Evolutionary conservation across 2,888 invertebrate species (phyloP).

Genomic region (Spisula subtruncata): DNA sequence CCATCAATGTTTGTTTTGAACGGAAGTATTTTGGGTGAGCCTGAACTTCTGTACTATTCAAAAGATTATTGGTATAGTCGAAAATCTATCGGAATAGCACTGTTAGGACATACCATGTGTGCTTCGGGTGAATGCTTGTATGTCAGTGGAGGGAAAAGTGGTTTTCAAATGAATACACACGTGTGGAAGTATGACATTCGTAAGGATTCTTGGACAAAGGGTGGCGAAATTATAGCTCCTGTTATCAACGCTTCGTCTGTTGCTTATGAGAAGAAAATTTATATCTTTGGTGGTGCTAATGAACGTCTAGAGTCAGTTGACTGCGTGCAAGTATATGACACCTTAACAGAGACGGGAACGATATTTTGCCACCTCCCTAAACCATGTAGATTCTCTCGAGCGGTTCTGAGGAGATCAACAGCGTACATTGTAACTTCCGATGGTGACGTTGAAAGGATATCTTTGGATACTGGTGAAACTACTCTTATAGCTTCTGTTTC

Average conservation of each 20-base stretch:
- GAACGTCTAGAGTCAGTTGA: constrained; percentile 28
- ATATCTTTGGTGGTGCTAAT: constrained; percentile 59
- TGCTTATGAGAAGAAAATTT: constrained; percentile 48
- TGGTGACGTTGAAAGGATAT: constrained; percentile 52
- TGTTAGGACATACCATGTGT: constrained; percentile 51
- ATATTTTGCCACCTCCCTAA: constrained; percentile 50
- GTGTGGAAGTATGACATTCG: constrained; percentile 49
- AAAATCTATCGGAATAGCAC: constrained; percentile 22
- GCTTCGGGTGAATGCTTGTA: constrained; percentile 49
- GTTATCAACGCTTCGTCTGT: constrained; percentile 58
- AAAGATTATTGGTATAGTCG: neutral
- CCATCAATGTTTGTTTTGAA: constrained; percentile 32
- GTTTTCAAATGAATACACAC: constrained; percentile 32
- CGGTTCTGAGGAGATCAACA: constrained; percentile 38
- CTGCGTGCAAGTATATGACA: constrained; percentile 60
- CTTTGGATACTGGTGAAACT: neutral
- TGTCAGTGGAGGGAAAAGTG: constrained; percentile 46
- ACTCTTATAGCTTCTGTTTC: constrained; percentile 36
- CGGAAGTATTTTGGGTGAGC: neutral
- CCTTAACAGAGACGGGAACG: constrained; percentile 30
- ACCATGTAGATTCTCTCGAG: constrained; percentile 53
- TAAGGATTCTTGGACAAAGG: constrained; percentile 43
- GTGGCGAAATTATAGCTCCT: constrained; percentile 58
- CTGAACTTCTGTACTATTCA: constrained; percentile 5
- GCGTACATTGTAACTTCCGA: constrained; percentile 53